These are phyloP conservation scores for Stenichneumon culpator DNA, from an alignment of 2,888 invertebrate species.

Conservation along the genomic window DNA sequence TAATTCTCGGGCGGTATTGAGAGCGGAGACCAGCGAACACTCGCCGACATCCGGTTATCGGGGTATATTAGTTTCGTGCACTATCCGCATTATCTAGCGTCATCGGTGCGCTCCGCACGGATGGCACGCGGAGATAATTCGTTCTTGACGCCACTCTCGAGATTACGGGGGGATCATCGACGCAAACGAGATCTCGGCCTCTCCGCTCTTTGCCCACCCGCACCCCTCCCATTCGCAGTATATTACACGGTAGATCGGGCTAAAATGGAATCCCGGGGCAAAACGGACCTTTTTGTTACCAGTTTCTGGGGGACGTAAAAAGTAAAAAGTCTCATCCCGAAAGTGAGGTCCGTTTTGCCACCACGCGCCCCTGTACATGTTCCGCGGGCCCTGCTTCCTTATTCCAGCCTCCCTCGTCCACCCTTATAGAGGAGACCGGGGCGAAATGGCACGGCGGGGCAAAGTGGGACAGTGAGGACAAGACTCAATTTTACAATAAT, in stretches of 20 bases:
- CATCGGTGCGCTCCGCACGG: not conserved
- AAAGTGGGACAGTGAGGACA: no score
- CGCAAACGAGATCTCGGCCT: conserved; percentile 52
- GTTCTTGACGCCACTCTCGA: conserved; percentile 57
- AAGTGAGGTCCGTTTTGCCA: no score
- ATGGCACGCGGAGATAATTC: conserved; percentile 53
- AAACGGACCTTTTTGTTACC: not conserved
- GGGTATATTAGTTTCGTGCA: not conserved
- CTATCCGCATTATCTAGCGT: not conserved
- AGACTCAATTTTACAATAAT: no score
- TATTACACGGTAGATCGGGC: not conserved
- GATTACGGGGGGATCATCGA: conserved; percentile 61
- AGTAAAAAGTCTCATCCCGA: no score
- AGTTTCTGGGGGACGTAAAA: no score
- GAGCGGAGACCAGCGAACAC: not conserved
- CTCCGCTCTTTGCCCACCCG: not conserved
- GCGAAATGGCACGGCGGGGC: no score
- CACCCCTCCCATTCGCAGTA: not conserved
- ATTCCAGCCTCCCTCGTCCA: not conserved
- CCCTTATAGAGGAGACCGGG: no score
- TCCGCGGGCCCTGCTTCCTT: not conserved
- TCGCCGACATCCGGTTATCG: not conserved
- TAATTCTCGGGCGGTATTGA: conserved; percentile 41
- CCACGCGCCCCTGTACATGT: not conserved
- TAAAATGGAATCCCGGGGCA: not conserved